Conservation (phyloP, 1,140 invertebrate genomes). For the Carposina sasakii region DNA sequence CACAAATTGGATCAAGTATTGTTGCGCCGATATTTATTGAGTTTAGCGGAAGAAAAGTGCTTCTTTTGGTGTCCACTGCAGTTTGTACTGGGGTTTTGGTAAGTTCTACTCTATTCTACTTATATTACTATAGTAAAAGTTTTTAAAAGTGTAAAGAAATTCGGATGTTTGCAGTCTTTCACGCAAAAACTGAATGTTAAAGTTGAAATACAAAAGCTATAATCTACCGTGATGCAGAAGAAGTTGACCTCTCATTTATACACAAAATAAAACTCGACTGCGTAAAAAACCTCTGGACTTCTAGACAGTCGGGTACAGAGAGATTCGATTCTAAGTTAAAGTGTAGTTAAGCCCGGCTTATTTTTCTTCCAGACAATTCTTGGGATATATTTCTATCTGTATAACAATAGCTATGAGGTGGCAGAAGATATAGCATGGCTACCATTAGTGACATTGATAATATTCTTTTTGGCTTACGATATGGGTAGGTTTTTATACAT, state of each 20-base stretch:
- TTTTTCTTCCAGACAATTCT: constrained; percentile 27
- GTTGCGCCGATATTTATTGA: constrained; percentile 66
- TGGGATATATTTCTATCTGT: constrained; percentile 31
- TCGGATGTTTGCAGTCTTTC: constrained; percentile 1
- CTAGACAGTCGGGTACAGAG: too few species aligned
- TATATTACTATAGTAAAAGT: constrained; percentile 5
- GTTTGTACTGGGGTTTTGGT: constrained; percentile 34
- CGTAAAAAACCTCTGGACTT: too few species aligned
- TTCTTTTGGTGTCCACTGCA: constrained; percentile 56
- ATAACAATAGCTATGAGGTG: constrained; percentile 4
- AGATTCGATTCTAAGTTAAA: too few species aligned
- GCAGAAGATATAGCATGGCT: constrained; percentile 24
- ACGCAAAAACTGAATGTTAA: too few species aligned
- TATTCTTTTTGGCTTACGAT: constrained; percentile 24
- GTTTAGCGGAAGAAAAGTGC: constrained; percentile 62
- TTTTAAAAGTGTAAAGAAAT: constrained; percentile 1
- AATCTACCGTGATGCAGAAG: too few species aligned
- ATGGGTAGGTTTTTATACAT: constrained; percentile 27
- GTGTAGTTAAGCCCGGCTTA: too few species aligned
- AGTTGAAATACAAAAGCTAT: too few species aligned
- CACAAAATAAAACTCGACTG: too few species aligned
- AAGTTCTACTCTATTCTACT: too few species aligned
- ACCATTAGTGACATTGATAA: constrained; percentile 22
- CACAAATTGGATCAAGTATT: constrained; percentile 62
- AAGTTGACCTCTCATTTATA: constrained; percentile 4